These are phyloP conservation scores for Leucopsar rothschildi DNA, from an alignment of 2,113 vertebrate species.

Conservation along the genomic window DNA sequence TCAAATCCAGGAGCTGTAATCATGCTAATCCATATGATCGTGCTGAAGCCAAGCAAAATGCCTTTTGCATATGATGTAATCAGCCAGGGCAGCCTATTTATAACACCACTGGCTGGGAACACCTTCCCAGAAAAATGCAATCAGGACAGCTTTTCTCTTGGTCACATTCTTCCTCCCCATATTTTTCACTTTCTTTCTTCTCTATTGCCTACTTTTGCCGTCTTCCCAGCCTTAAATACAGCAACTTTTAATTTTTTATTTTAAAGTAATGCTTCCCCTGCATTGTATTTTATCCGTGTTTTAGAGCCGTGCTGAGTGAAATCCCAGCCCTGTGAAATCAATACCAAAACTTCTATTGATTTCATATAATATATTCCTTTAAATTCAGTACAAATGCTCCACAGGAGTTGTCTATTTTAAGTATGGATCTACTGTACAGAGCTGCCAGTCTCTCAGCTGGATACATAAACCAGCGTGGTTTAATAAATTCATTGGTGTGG, in stretches of 20 bases:
- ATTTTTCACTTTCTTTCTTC: neutral
- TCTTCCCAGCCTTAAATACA: neutral
- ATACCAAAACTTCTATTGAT: slow-evolving; percentile 59
- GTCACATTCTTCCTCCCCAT: neutral
- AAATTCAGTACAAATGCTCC: slow-evolving; percentile 51
- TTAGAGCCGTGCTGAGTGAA: neutral
- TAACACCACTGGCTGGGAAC: neutral
- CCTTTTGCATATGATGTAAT: slow-evolving; percentile 28
- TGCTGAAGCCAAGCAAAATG: slow-evolving; percentile 17
- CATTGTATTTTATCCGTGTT: neutral
- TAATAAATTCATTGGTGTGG: slow-evolving; percentile 10
- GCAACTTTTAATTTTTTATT: neutral
- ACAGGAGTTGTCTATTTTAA: slow-evolving; percentile 1
- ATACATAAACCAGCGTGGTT: neutral
- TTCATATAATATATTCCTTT: slow-evolving; percentile 55
- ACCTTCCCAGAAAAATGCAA: neutral
- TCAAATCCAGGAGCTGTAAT: slow-evolving; percentile 41
- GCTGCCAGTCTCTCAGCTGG: slow-evolving; percentile 28
- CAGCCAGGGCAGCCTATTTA: neutral
- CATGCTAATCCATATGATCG: slow-evolving; percentile 39
- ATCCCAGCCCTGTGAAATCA: slow-evolving; percentile 21
- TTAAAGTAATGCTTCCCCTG: neutral
- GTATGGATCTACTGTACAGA: slow-evolving; percentile 49
- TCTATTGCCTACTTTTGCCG: neutral
- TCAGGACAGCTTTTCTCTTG: neutral